Evolutionary conservation across 2,113 vertebrate species (phyloP), one percentile per base, ranked within the genome.

Genomic region (Ammodytes marinus): DNA sequence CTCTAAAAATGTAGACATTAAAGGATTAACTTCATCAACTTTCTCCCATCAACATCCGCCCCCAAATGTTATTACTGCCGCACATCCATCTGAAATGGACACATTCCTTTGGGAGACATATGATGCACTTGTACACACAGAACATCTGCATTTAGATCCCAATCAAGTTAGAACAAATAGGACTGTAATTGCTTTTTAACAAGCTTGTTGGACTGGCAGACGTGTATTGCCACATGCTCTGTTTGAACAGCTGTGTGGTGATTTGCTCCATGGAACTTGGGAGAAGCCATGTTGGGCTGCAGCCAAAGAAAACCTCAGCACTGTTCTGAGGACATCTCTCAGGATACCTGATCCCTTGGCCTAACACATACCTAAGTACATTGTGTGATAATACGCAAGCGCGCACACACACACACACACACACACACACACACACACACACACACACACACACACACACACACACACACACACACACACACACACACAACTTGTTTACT

Each of bases 101-200:
- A 52, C 52, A 75, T 39, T 86, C 89, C 85, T 85, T 7, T 1
- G 79, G 79, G 88, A 82, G 86, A 74, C 55, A 80, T 83, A 66
- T 54, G 86, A 91, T 82, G 86, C 88, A 85, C 77, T 90, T 79
- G 83, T 78, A 88, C 87, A 88, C 84, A 87, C 67, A 79, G 72
- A 91, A 89, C 89, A 93, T 94, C 91, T 92, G 91, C 90, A 91
- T 92, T 91, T 82, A 91, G 93, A 93, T 95, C 91, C 90, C 92
- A 90, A 88, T 93, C 92, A 94, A 92, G 84, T 93, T 83, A 77
- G 89, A 92, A 92, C 93, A 94, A 95, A 95, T 93, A 95, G 45
- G 78, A 73, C 58, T 58, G 76, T 95, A 94, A 95, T 95, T 94
- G 91, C 90, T 94, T 95, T 95, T 95, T 95, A 95, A 95, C 93